Percentiles rank a stretch among this genome's conserved stretches.
These are phyloP conservation scores for Zhuqinia jingwanae DNA, from an alignment of 2,888 invertebrate species.

Conservation along the genomic window DNA sequence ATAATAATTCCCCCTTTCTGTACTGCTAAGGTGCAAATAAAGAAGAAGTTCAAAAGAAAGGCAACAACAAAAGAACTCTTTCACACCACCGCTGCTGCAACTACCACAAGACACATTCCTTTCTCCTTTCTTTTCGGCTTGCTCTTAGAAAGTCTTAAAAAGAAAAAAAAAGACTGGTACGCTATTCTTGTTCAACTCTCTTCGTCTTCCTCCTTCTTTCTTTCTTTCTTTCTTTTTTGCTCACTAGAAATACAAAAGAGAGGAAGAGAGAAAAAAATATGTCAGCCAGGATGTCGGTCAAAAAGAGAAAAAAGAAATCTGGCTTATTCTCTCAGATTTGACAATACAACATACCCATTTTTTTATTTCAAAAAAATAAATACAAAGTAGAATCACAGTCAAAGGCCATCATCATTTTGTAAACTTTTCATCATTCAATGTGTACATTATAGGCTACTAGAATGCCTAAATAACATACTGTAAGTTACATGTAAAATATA, in stretches of 20 bases:
- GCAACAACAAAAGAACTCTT: conserved; percentile 53
- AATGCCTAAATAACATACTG: neutral
- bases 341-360: conserved; percentile 27
- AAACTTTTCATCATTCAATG: neutral
- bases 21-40: conserved; percentile 11
- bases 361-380: conserved; percentile 29
- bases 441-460: neutral
- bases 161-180: conserved; percentile 24
- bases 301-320: conserved; percentile 25
- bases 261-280: conserved; percentile 20
- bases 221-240: neutral
- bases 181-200: conserved; percentile 26
- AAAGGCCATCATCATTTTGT: conserved; percentile 26
- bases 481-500: neutral
- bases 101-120: conserved; percentile 31
- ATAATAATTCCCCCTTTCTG: no score
- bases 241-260: neutral
- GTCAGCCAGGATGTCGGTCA: conserved; percentile 39
- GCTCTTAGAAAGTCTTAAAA: conserved; percentile 5
- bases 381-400: neutral
- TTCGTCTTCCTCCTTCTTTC: no score
- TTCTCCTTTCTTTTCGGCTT: conserved; percentile 11
- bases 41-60: conserved; percentile 21
- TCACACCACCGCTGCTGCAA: conserved; percentile 28
- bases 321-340: conserved; percentile 20